A percentile compares a stretch with the other conserved stretches of the same genome.
Evolutionary conservation across 2,888 invertebrate species (phyloP).

Genomic region (Archips crataeganus): DNA sequence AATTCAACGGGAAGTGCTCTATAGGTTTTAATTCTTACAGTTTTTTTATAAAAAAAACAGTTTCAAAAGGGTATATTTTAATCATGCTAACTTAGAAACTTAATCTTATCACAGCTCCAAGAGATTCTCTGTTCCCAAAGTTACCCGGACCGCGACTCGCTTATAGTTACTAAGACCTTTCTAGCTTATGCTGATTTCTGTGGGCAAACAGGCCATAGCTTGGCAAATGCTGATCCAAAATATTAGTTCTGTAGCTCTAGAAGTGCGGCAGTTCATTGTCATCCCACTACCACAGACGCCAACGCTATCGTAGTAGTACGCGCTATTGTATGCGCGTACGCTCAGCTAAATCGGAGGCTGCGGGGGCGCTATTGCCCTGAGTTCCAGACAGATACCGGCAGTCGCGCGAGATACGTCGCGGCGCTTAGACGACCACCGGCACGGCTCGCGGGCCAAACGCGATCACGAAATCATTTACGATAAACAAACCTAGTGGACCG

Average conservation of each 20-base stretch:
- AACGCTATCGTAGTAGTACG: constrained; percentile 38
- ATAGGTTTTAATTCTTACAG: too few relatives aligned
- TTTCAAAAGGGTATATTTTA: too few relatives aligned
- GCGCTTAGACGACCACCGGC: constrained; percentile 60
- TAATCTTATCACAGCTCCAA: too few relatives aligned
- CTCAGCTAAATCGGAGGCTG: constrained; percentile 69
- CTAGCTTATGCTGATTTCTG: too few relatives aligned
- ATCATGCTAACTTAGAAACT: too few relatives aligned
- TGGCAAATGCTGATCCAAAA: too few relatives aligned
- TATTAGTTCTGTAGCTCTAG: not conserved
- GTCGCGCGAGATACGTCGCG: constrained; percentile 80
- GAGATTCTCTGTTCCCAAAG: too few relatives aligned
- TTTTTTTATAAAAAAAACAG: too few relatives aligned
- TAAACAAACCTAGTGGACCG: constrained; percentile 57
- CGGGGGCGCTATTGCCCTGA: constrained; percentile 64
- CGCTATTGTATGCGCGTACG: constrained; percentile 53
- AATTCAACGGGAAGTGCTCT: too few relatives aligned
- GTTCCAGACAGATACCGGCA: constrained; percentile 63
- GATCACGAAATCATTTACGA: constrained; percentile 80
- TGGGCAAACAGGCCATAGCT: too few relatives aligned
- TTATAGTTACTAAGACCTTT: too few relatives aligned
- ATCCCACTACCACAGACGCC: constrained; percentile 22
- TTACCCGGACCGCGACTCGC: too few relatives aligned
- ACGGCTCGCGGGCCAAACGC: constrained; percentile 51
- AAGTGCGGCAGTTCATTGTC: not conserved